Percentiles rank a stretch among this genome's conserved stretches.
Evolutionary conservation across 2,888 invertebrate species (phyloP).

Genomic region (Lacanobia oleracea): DNA sequence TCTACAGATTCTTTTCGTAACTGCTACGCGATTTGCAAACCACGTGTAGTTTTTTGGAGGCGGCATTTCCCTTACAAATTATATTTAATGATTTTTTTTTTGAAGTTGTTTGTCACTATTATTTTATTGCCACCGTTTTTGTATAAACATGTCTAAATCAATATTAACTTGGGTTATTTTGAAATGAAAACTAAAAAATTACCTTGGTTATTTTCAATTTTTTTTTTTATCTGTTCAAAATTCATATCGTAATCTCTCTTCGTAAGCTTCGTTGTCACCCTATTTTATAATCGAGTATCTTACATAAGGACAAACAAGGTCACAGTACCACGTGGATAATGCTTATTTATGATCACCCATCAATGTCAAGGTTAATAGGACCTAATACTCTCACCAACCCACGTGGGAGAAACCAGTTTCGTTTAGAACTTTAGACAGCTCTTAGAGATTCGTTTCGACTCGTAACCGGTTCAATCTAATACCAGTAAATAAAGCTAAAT

Average conservation of each 20-base stretch:
- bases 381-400: neutral
- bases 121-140: neutral
- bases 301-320: too few species aligned
- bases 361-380: constrained; percentile 8
- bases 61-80: too few species aligned
- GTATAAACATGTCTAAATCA: too few species aligned
- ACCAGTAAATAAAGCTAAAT: neutral
- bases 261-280: too few species aligned
- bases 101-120: neutral
- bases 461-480: neutral
- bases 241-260: neutral
- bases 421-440: neutral
- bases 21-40: constrained; percentile 23
- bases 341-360: neutral
- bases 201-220: too few species aligned
- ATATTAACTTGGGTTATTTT: too few species aligned
- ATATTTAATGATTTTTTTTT: too few species aligned
- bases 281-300: too few species aligned
- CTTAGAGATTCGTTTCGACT: neutral
- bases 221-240: too few species aligned
- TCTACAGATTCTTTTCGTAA: constrained; percentile 24
- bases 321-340: neutral
- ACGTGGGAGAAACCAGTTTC: constrained; percentile 7
- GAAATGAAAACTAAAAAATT: too few species aligned
- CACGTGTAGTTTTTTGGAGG: neutral